Base-by-base conservation (phyloP, 2,888 invertebrate species). In the Cacoxenus indagator region DNA sequence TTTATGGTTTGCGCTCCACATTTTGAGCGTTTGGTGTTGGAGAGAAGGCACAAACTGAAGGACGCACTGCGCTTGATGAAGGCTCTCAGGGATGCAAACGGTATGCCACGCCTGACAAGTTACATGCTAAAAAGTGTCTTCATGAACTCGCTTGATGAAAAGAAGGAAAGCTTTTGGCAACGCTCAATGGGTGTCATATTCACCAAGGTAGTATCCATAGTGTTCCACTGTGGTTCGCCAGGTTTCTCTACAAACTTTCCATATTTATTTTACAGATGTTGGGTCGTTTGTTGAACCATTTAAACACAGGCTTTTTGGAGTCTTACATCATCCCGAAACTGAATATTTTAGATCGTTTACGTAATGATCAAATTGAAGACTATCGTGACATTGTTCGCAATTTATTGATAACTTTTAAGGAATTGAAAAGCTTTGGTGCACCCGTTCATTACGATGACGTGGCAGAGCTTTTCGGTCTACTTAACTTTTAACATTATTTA, bases 101-200 rank as follows among this genome's bases (percentile, higher is more conserved):
- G 71, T 19, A 72, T 78, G 70, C 19, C 29, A 0, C 73, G 64
- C 2, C 55, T 84, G n/a, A 73, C 72, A 19, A 84, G 77, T 61
- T 85, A 84, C 46, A 75, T 77, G 8, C 74, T 85, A 0, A 83
- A 82, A 65, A 78, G 74, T 2, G 27, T 80, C 19, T 85, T 76
- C 54, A 55, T 85, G 2, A 26, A 70, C 6, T 29, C 17, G 0
- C 22, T 70, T 57, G 45, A 19, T 4, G 5, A 1, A 0, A 68
- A 43, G 2, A 1, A 22, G 1, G 43, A 43, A 2, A 45, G 9
- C 1, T 62, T 62, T 43, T 62, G 61, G 61, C 24, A n/a, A 22
- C 3, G 17, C 5, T 14, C 43, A 51, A 51, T 51, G 51, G 22
- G 6, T 19, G 51, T 22, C 6, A 22, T 51, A 51, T 51, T 51